Evolutionary conservation across 1,140 invertebrate species (phyloP).

Genomic region (Battus philenor): DNA sequence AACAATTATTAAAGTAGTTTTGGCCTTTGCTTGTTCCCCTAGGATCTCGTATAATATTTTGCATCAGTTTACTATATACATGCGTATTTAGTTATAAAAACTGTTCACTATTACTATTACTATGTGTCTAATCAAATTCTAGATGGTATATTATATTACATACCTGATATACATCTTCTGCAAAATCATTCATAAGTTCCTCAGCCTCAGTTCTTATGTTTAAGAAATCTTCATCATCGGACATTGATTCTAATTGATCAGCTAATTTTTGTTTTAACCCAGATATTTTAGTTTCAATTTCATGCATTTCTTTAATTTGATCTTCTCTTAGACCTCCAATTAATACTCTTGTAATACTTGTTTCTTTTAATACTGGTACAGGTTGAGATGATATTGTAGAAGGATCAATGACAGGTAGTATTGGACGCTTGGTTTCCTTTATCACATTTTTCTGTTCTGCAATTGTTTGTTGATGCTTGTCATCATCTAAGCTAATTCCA

Average conservation of each 20-base stretch:
- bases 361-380: slow-evolving; percentile 43
- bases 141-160: too few relatives aligned
- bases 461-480: slow-evolving; percentile 42
- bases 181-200: slow-evolving; percentile 78
- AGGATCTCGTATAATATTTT: too few relatives aligned
- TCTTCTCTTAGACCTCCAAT: slow-evolving; percentile 33
- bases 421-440: slow-evolving; percentile 52
- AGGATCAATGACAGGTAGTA: slow-evolving; percentile 70
- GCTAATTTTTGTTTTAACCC: slow-evolving; percentile 75
- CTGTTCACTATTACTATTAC: too few relatives aligned
- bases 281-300: slow-evolving; percentile 76
- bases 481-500: slow-evolving; percentile 51
- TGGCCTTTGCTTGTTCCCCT: too few relatives aligned
- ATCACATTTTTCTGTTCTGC: slow-evolving; percentile 47
- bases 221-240: slow-evolving; percentile 78
- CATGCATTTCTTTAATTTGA: slow-evolving; percentile 68
- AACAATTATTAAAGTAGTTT: too few relatives aligned
- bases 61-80: too few relatives aligned
- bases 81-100: too few relatives aligned
- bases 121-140: too few relatives aligned
- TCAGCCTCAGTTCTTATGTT: slow-evolving; percentile 79
- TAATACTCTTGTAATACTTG: slow-evolving; percentile 27
- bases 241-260: slow-evolving; percentile 72
- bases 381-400: slow-evolving; percentile 50
- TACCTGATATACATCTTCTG: slow-evolving; percentile 68